These are phyloP conservation scores for Amblyjoppa proteus DNA, from an alignment of 2,888 invertebrate species.

Conservation along the genomic window DNA sequence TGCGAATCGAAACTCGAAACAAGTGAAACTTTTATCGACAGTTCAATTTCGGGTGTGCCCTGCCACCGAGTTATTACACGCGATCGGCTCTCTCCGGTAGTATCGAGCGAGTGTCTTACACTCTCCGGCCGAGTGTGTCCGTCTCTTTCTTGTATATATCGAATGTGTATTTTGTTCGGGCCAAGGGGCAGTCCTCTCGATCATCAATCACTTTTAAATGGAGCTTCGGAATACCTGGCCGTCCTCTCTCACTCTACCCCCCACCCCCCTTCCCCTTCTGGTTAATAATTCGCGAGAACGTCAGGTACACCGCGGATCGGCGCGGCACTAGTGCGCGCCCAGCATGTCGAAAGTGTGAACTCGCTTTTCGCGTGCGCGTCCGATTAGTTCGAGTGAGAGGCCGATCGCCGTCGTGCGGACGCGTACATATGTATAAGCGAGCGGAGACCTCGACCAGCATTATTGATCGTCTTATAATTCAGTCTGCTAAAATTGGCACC, in stretches of 20 bases:
- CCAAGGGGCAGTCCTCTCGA: slow-evolving; percentile 71
- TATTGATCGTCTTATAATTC: slow-evolving; percentile 70
- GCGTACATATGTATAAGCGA: slow-evolving; percentile 37
- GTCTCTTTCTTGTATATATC: slow-evolving; percentile 52
- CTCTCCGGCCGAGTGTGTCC: slow-evolving; percentile 6
- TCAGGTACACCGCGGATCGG: slow-evolving; percentile 45
- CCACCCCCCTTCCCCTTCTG: slow-evolving; percentile 52
- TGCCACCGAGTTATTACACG: slow-evolving; percentile 53
- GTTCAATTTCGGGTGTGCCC: slow-evolving; percentile 66
- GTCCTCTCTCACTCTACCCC: slow-evolving; percentile 16
- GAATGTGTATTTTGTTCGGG: slow-evolving; percentile 67
- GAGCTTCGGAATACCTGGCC: slow-evolving; percentile 67
- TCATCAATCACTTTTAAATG: slow-evolving; percentile 73
- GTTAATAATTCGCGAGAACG: slow-evolving; percentile 68
- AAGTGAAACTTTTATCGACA: slow-evolving; percentile 70
- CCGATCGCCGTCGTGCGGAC: slow-evolving; percentile 35
- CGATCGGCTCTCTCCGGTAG: slow-evolving; percentile 38
- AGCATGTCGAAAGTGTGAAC: slow-evolving; percentile 62
- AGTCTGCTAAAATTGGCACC: slow-evolving; percentile 62
- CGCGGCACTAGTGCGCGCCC: slow-evolving; percentile 40
- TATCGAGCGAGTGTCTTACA: slow-evolving; percentile 42
- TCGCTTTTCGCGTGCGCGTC: slow-evolving; percentile 56
- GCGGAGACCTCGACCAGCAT: slow-evolving; percentile 62
- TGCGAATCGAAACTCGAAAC: slow-evolving; percentile 38
- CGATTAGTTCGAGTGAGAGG: slow-evolving; percentile 55